Evolutionary conservation across 2,113 vertebrate genomes (phyloP), one percentile per base, ranked within the genome.

Genomic region (Saccopteryx leptura): DNA sequence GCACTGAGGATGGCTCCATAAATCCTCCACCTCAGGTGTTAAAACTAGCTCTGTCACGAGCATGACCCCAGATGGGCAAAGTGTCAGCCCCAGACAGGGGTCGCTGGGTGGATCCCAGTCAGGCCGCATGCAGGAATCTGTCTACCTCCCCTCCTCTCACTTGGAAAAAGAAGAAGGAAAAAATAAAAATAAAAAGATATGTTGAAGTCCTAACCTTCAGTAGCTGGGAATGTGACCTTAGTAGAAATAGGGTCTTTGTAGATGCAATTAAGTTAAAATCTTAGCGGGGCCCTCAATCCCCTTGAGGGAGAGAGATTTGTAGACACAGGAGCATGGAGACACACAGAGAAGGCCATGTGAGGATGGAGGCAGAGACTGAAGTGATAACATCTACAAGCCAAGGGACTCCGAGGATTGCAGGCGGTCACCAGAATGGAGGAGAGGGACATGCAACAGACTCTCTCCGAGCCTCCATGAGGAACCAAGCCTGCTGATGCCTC

Each of bases 261-360:
- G 63, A 72, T 48, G 69, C n/a, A 69, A 76, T 85, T 71, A 80
- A 81, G n/a, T 90, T 78, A 54, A 85, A 81, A 82, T 31, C 33
- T 72, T 11, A 10, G 31, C 65, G 33, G 63, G 72, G 52, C 12
- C 14, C 21, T 31, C 65, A 80, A 58, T 19, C 75, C 39, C 12
- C 48, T 89, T 48, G 13, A 74, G 52, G 82, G 75, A 91, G 80
- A 84, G 54, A 88, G 28, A 74, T 54, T 46, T 85, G 87, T 39
- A 94, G 56, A 61, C n/a, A 33, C 39, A 68, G 75, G 88, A 75
- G 65, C 7, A 9, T 0, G 1, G 39, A 88, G 78, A 48, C 3
- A 28, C 60, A 23, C 31, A 86, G 56, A 18, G 90, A 69, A 9
- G 14, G 18, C 5, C 56, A 11, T 5, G 15, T 31, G 56, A 60